A percentile compares a stretch with the other conserved stretches of the same genome.
Conservation (phyloP, 2,113 vertebrate genomes). For the Cygnus buccinator region DNA sequence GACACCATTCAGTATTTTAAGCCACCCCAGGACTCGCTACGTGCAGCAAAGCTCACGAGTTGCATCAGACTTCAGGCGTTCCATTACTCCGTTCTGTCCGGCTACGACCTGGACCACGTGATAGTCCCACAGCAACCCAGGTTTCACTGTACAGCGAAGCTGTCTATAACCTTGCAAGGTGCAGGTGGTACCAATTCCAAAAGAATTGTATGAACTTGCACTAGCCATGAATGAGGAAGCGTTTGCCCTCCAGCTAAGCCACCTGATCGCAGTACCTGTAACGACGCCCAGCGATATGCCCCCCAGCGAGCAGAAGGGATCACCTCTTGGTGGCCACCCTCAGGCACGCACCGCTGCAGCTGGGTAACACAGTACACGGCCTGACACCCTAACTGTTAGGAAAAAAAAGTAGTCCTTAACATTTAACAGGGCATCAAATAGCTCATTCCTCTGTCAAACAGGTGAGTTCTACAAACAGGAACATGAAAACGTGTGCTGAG, state of each 20-base stretch:
- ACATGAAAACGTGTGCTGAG: fast-evolving
- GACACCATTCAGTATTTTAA: not conserved
- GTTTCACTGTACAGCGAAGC: conserved; percentile 1
- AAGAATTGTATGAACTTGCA: not conserved
- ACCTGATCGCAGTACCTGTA: not conserved
- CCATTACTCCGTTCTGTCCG: not conserved
- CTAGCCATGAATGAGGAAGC: not conserved
- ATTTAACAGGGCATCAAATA: not conserved
- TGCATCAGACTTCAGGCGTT: not conserved
- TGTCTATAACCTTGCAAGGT: not conserved
- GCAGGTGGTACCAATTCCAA: not conserved
- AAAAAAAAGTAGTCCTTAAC: not conserved
- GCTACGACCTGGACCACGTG: not conserved
- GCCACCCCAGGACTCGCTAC: not conserved
- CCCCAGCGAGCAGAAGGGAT: not conserved
- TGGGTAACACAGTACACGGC: not conserved
- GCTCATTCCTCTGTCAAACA: not conserved
- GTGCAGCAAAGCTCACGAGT: not conserved
- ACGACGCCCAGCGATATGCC: not conserved
- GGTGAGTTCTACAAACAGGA: not conserved
- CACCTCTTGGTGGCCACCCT: no score
- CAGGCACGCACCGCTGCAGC: not conserved
- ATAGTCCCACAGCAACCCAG: not conserved
- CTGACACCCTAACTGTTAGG: not conserved
- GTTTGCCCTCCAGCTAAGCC: not conserved